Percentiles rank a stretch among this genome's conserved stretches.
Evolutionary conservation across 2,113 vertebrate species (phyloP).

Genomic region (Mugil cephalus): DNA sequence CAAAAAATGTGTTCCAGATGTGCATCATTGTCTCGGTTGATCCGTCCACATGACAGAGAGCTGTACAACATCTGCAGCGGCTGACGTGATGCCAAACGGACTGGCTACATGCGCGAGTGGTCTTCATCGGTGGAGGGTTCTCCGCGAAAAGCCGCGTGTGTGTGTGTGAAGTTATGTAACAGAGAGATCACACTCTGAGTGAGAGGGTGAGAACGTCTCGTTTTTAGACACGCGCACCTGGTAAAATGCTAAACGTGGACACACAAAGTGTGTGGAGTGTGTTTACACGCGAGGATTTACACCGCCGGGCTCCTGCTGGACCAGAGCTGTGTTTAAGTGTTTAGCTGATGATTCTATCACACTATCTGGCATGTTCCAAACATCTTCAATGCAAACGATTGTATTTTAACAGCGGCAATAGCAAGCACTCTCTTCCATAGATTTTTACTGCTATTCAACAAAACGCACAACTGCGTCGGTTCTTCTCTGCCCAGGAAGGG

Average conservation of each 20-base stretch:
- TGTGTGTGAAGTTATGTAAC: conserved; percentile 17
- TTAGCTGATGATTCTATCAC: not conserved
- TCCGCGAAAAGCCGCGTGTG: too few relatives aligned
- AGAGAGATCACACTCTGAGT: conserved; percentile 9
- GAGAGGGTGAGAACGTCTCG: not conserved
- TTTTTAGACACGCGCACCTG: conserved; percentile 40
- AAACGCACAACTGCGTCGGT: too few relatives aligned
- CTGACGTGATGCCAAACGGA: not conserved
- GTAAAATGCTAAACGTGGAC: conserved; percentile 28
- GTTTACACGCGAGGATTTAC: not conserved
- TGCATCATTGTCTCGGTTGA: conserved; percentile 31
- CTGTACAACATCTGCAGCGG: conserved; percentile 45
- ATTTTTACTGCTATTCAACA: too few relatives aligned
- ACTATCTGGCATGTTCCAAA: too few relatives aligned
- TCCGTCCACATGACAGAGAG: conserved; percentile 9
- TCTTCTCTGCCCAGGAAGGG: too few relatives aligned
- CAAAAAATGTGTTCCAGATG: conserved; percentile 62
- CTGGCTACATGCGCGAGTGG: not conserved
- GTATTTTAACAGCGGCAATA: too few relatives aligned
- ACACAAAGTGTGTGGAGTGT: not conserved
- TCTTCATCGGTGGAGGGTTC: not conserved
- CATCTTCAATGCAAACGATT: too few relatives aligned
- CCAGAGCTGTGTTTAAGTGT: not conserved
- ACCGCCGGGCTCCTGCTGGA: not conserved
- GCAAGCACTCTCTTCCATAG: too few relatives aligned